Base-by-base conservation (phyloP, 92 coral and sea anemone species). In the Phenganax marumi region DNA sequence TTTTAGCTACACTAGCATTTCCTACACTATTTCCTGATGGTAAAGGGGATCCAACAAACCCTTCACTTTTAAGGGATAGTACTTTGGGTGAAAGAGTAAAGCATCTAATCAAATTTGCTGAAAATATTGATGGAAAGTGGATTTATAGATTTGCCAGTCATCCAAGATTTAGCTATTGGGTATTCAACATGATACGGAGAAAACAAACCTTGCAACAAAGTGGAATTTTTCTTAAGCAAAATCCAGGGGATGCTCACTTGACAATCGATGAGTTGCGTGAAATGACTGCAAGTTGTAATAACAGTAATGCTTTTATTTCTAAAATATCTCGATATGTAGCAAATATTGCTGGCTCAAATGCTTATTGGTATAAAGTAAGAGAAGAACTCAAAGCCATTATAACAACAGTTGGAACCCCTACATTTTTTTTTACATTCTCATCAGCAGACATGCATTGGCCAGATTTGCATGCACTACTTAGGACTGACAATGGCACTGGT, bases 1-100 rank as follows among this genome's bases (percentile, higher is more conserved):
- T 82, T 77, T 68, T 82, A 78, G 89, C 89, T 72, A 83, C 87
- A 61, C 49, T 86, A 68, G 89, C 89, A 23, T 82, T 86, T 83
- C 89, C 89, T 43, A 83, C 86, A 60, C 81, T 86, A 86, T 86
- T 85, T 69, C 89, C 89, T 73, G 87, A 83, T 83, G 87, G 87
- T 16, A 86, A 83, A n/a, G n/a, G n/a, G n/a, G n/a, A n/a, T n/a
- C n/a, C n/a, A n/a, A n/a, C n/a, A n/a, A n/a, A n/a, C n/a, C 79
- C 76, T 21, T 52, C 80, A 52, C 79, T 85, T 80, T 70, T 77
- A 56, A 77, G 65, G 55, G 81, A 87, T 8, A 58, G 82, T 63
- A 53, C 86, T 33, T 83, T 75, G 50, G 78, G 68, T 21, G 84
- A 78, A 64, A 77, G 50, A 69, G 53, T 85, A 24, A 85, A 85